These are phyloP conservation scores for Gobio occitaniae DNA, from an alignment of 2,797 vertebrate species.

Conservation along the genomic window DNA sequence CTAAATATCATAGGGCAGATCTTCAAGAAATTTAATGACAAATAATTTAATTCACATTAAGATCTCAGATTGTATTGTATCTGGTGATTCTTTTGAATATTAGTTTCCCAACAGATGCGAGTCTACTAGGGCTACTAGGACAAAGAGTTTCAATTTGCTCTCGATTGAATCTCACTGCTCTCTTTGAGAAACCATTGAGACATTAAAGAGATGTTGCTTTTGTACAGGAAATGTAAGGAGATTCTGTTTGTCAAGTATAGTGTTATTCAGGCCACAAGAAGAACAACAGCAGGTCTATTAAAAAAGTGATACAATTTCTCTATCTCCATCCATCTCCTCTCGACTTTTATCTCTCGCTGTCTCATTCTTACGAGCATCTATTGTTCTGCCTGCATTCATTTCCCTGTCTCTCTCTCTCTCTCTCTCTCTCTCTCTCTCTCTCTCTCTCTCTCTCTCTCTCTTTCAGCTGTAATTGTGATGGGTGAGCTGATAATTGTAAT, in stretches of 20 bases:
- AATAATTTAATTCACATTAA: not conserved
- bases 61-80: not conserved
- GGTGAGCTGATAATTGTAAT: constrained; percentile 59
- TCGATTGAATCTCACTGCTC: not conserved
- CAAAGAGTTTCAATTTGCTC: not conserved
- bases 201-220: not conserved
- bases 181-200: not conserved
- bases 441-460: constrained; percentile 7
- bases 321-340: constrained; percentile 12
- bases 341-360: constrained; percentile 30
- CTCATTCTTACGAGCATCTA: constrained; percentile 30
- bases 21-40: not conserved
- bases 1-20: not conserved
- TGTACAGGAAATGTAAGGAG: not conserved
- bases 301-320: not conserved
- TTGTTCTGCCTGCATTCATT: constrained; percentile 21
- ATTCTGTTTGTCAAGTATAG: not conserved
- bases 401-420: constrained; percentile 12
- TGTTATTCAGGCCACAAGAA: not conserved
- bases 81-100: not conserved
- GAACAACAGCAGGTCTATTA: not conserved
- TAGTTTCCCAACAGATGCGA: not conserved
- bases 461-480: constrained; percentile 40
- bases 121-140: too few species aligned
- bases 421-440: constrained; percentile 10